These are phyloP conservation scores for Rhabdornis inornatus DNA, from an alignment of 2,113 vertebrate species.

Conservation along the genomic window DNA sequence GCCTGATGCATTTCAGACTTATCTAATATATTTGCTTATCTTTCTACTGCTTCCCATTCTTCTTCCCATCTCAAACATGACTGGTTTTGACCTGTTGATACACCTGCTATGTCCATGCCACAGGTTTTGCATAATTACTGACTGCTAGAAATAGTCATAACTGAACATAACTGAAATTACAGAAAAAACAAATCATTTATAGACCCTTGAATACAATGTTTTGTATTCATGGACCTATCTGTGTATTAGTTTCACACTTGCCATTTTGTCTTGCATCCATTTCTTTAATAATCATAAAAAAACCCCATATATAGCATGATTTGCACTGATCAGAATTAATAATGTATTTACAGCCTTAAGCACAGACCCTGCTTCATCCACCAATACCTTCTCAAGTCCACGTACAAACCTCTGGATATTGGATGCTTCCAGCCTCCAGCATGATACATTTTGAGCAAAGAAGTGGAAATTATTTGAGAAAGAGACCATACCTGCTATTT, in stretches of 20 bases:
- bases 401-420: background rate
- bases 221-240: background rate
- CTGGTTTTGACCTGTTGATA: background rate
- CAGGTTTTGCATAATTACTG: background rate
- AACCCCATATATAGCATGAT: rapidly evolving
- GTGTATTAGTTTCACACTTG: background rate
- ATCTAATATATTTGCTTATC: background rate
- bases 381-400: background rate
- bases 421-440: background rate
- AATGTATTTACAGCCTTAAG: background rate
- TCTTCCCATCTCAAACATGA: background rate
- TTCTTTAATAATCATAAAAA: background rate
- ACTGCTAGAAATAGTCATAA: background rate
- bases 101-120: background rate
- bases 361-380: background rate
- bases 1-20: background rate
- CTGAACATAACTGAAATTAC: background rate
- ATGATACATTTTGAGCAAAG: background rate
- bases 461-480: background rate
- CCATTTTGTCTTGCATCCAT: background rate
- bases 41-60: background rate
- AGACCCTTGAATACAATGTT: background rate
- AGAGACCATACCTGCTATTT: background rate
- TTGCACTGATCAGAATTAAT: background rate
- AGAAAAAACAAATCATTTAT: background rate